A percentile compares a stretch with the other conserved stretches of the same genome.
These are phyloP conservation scores for Patagioenas fasciata DNA, from an alignment of 2,113 vertebrate genomes.

Conservation along the genomic window DNA sequence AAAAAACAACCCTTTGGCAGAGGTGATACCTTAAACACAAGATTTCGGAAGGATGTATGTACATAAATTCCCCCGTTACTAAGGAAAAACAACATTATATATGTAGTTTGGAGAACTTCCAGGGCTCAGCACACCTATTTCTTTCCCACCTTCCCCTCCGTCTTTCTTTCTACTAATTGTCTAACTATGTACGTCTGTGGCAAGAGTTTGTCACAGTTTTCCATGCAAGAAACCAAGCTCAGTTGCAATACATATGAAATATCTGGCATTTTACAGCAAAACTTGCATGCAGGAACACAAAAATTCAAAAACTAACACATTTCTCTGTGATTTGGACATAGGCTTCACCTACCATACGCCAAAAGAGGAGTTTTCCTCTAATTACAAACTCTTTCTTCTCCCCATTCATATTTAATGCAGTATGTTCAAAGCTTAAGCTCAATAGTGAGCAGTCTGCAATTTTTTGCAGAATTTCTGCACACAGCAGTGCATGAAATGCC, in stretches of 20 bases:
- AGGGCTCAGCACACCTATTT: slow-evolving; percentile 43
- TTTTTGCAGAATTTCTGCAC: neutral
- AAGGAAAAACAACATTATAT: neutral
- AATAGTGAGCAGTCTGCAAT: neutral
- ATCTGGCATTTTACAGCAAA: neutral
- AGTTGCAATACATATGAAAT: neutral
- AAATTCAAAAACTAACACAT: neutral
- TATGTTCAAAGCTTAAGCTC: neutral
- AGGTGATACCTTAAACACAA: neutral
- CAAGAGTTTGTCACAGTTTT: slow-evolving; percentile 14
- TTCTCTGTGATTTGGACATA: neutral
- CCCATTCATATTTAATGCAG: neutral
- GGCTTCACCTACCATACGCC: no score
- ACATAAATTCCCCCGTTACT: neutral
- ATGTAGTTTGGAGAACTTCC: neutral
- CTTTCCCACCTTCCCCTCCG: neutral
- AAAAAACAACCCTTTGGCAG: neutral
- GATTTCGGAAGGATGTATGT: neutral
- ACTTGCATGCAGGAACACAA: neutral
- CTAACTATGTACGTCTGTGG: slow-evolving; percentile 22
- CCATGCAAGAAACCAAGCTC: slow-evolving; percentile 6
- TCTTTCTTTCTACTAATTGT: slow-evolving; percentile 42
- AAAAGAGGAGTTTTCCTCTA: neutral
- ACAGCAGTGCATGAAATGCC: neutral
- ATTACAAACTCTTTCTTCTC: neutral